Evolutionary conservation across 2,113 vertebrate genomes (phyloP).

Genomic region (Phodopus roborovskii): DNA sequence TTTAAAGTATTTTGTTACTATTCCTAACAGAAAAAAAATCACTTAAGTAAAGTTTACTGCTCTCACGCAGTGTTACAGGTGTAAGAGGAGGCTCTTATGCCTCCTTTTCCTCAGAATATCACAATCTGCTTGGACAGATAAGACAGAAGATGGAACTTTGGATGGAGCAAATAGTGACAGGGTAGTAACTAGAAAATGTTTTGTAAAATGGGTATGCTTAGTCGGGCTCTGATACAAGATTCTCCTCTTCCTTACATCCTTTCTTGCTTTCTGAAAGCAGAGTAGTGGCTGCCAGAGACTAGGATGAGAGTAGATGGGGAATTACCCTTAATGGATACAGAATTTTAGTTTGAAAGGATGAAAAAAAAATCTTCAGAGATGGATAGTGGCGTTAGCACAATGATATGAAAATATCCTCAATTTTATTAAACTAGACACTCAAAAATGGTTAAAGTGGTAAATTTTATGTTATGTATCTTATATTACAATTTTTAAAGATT

Average conservation of each 20-base stretch:
- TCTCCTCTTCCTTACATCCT: background rate
- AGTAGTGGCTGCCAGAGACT: background rate
- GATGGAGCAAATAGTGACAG: background rate
- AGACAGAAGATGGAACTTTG: too few relatives aligned
- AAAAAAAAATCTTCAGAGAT: background rate
- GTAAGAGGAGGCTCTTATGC: accelerated
- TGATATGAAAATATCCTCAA: background rate
- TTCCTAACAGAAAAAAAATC: background rate
- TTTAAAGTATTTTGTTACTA: background rate
- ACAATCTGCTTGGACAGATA: background rate
- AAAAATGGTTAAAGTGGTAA: background rate
- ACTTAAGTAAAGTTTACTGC: background rate
- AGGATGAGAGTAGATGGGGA: background rate
- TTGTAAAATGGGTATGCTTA: background rate
- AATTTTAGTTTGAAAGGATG: background rate
- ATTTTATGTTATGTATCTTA: background rate
- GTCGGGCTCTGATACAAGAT: background rate
- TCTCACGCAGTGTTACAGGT: too few relatives aligned
- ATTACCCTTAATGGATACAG: background rate
- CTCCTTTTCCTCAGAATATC: background rate
- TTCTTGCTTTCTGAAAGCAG: background rate
- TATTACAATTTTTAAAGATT: background rate
- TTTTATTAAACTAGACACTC: background rate
- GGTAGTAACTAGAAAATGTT: background rate
- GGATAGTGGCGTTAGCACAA: background rate